Percentiles rank a stretch among this genome's conserved stretches.
Conservation (phyloP, 2,888 invertebrate genomes). For the Agonopterix arenella region DNA sequence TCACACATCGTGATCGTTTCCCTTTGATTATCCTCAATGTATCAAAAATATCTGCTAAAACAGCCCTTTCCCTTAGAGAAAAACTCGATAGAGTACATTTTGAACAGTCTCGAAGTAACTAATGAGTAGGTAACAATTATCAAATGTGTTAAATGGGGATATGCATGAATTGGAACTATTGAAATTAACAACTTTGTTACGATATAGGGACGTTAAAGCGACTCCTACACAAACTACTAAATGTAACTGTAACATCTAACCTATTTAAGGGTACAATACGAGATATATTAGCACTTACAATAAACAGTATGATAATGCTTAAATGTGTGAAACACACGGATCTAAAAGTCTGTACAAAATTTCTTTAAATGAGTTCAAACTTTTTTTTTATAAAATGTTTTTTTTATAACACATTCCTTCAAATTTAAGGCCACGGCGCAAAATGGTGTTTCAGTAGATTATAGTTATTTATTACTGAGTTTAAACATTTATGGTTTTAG, state of each 20-base stretch:
- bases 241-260: slow-evolving; percentile 49
- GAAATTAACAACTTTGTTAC: slow-evolving; percentile 58
- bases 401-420: slow-evolving; percentile 57
- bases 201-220: slow-evolving; percentile 61
- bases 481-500: slow-evolving; percentile 44
- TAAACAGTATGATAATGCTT: slow-evolving; percentile 44
- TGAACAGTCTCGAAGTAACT: slow-evolving; percentile 76
- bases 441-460: slow-evolving; percentile 75
- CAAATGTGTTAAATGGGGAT: slow-evolving; percentile 65
- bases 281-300: slow-evolving; percentile 49
- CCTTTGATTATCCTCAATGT: slow-evolving; percentile 72
- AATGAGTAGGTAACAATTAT: slow-evolving; percentile 74
- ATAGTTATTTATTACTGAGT: slow-evolving; percentile 58
- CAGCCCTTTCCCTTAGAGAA: slow-evolving; percentile 75
- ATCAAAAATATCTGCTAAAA: slow-evolving; percentile 76
- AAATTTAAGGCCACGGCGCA: slow-evolving; percentile 76
- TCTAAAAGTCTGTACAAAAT: slow-evolving; percentile 52
- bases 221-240: slow-evolving; percentile 53
- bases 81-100: slow-evolving; percentile 66
- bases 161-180: slow-evolving; percentile 63
- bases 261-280: slow-evolving; percentile 52
- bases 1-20: slow-evolving; percentile 57
- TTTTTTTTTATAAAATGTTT: slow-evolving; percentile 55
- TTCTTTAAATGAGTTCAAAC: slow-evolving; percentile 30
- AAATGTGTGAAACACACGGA: slow-evolving; percentile 39